phyloP scores from a whole-genome alignment of 2,888 invertebrate species.

The Dolomedes plantarius region DNA sequence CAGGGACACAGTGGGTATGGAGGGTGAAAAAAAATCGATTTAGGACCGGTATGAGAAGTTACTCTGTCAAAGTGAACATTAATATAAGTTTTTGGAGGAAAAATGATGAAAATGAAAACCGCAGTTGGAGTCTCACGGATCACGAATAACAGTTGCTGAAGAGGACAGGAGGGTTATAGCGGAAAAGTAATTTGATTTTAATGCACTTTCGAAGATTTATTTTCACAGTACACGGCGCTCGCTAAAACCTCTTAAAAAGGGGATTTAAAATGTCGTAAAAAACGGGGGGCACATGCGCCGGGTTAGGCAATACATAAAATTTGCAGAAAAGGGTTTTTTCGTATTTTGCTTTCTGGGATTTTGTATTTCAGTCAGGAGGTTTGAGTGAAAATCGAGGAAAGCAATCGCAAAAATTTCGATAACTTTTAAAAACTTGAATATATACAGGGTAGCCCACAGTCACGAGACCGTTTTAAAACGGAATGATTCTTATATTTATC shows the following conservation, averaged over 20 bases:
- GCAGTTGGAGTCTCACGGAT: constrained; percentile 37
- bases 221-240: not conserved
- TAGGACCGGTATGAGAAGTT: not conserved
- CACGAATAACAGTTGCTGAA: constrained; percentile 45
- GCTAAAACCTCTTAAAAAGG: not conserved
- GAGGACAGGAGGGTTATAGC: constrained; percentile 1
- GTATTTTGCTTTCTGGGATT: too few species aligned
- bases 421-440: too few species aligned
- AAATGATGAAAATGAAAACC: constrained; percentile 37
- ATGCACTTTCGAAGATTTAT: constrained; percentile 8
- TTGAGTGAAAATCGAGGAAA: too few species aligned
- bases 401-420: too few species aligned
- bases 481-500: too few species aligned
- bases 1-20: constrained; percentile 13
- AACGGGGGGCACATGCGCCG: not conserved
- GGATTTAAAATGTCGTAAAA: not conserved
- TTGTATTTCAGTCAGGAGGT: too few species aligned
- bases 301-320: not conserved
- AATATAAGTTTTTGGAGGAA: constrained; percentile 48
- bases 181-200: constrained; percentile 16
- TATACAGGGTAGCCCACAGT: too few species aligned
- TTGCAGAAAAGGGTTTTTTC: too few species aligned
- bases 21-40: constrained; percentile 34
- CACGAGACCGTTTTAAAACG: too few species aligned
- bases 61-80: constrained; percentile 62